Percentiles rank a stretch among this genome's conserved stretches.
Conservation (phyloP, 2,113 vertebrate genomes). For the Verasper variegatus region DNA sequence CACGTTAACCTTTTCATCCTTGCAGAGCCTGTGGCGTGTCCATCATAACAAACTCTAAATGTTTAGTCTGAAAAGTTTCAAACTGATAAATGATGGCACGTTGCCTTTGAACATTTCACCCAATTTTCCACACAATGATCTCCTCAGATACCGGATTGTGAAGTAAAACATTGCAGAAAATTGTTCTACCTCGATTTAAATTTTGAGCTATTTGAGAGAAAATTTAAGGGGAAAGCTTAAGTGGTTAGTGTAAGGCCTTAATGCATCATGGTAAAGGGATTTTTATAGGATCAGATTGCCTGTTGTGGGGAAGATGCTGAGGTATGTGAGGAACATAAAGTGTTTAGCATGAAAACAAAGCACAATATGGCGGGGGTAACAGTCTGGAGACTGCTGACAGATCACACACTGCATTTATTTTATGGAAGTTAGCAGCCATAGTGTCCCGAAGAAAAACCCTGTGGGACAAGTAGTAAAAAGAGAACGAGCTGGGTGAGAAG, state of each 20-base stretch:
- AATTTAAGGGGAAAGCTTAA: not conserved
- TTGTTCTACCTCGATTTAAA: not conserved
- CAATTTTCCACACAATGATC: not conserved
- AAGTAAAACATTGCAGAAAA: not conserved
- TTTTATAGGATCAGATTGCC: conserved; percentile 40
- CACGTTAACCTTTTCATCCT: not conserved
- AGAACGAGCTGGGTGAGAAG: conserved; percentile 18
- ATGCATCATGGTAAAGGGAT: conserved; percentile 11
- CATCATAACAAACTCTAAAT: not conserved
- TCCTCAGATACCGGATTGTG: not conserved
- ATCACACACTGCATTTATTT: conserved; percentile 66
- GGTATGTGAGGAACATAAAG: conserved; percentile 42
- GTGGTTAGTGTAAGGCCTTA: conserved; percentile 3
- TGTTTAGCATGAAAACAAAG: conserved; percentile 56
- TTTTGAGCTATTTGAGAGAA: conserved; percentile 1
- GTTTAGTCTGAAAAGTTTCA: not conserved
- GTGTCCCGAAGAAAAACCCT: conserved; percentile 52
- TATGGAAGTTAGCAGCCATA: conserved; percentile 56
- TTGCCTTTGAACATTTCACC: not conserved
- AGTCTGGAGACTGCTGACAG: conserved; percentile 63
- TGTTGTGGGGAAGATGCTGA: conserved; percentile 48
- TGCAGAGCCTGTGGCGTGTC: not conserved
- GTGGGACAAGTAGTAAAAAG: conserved; percentile 46
- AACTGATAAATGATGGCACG: not conserved
- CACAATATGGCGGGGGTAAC: conserved; percentile 31